Evolutionary conservation across 2,113 vertebrate genomes (phyloP).

Genomic region (Paramisgurnus dabryanus): DNA sequence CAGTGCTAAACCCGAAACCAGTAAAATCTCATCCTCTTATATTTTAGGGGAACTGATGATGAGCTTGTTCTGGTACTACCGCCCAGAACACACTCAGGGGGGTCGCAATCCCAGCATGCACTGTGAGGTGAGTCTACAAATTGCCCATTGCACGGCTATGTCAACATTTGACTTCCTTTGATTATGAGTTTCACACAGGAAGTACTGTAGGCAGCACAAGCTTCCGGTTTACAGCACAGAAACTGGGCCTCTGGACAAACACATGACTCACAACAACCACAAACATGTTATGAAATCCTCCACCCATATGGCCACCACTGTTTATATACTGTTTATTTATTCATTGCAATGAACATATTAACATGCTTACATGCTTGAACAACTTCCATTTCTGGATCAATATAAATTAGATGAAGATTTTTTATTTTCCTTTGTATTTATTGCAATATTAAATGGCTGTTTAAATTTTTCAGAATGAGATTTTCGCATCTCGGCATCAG

Average conservation of each 20-base stretch:
- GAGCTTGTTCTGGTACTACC: constrained; percentile 99
- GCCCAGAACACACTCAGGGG: constrained; percentile 97
- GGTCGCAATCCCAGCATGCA: constrained; percentile 89
- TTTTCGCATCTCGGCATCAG: constrained; percentile 97
- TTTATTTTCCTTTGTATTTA: background rate
- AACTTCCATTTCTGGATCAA: background rate
- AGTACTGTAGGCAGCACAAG: constrained; percentile 45
- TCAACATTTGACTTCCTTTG: constrained; percentile 56
- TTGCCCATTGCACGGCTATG: constrained; percentile 2
- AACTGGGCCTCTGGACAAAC: constrained; percentile 38
- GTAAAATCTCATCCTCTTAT: constrained; percentile 7
- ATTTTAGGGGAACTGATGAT: constrained; percentile 95
- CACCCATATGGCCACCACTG: constrained; percentile 19
- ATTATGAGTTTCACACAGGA: constrained; percentile 46
- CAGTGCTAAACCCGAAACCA: background rate
- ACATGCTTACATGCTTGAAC: background rate
- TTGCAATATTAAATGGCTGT: constrained; percentile 15
- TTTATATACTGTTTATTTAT: background rate
- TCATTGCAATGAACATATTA: constrained; percentile 14
- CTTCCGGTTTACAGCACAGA: constrained; percentile 57
- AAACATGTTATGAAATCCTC: constrained; percentile 39
- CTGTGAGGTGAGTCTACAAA: constrained; percentile 82
- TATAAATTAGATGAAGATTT: background rate
- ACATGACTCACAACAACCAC: constrained; percentile 35
- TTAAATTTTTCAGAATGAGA: constrained; percentile 85